Evolutionary conservation across 2,113 vertebrate species (phyloP).

Genomic region (Hyaena hyaena): DNA sequence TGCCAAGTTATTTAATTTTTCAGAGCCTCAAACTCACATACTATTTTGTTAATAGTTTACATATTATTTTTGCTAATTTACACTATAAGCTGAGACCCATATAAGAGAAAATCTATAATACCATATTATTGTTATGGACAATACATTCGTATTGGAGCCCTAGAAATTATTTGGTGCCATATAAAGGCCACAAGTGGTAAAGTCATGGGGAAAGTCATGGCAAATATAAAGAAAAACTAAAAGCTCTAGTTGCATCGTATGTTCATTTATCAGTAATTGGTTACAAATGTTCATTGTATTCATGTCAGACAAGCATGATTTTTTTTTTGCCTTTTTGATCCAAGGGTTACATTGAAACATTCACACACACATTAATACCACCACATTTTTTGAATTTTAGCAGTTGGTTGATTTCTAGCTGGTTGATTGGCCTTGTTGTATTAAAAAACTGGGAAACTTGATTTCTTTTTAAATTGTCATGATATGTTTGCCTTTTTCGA

Average conservation of each 20-base stretch:
- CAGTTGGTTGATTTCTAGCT: not conserved
- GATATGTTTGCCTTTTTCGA: not conserved
- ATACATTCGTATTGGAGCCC: not conserved
- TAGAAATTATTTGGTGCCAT: not conserved
- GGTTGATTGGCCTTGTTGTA: not conserved
- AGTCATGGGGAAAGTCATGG: not conserved
- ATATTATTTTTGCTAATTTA: not conserved
- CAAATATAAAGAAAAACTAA: not conserved
- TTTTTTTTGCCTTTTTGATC: not conserved
- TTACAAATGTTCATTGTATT: not conserved
- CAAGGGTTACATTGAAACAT: not conserved
- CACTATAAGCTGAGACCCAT: not conserved
- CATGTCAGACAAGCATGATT: not conserved
- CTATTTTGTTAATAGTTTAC: not conserved
- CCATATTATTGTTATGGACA: not conserved
- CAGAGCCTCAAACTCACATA: not conserved
- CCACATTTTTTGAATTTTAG: not conserved
- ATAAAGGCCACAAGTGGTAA: not conserved
- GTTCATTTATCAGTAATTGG: not conserved
- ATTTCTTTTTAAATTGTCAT: not conserved
- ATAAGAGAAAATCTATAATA: not conserved
- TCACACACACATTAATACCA: not conserved
- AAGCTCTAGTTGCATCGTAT: not conserved
- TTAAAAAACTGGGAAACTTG: constrained; percentile 8
- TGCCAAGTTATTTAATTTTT: not conserved